Percentiles rank a stretch among this genome's conserved stretches.
Conservation (phyloP, 2,888 invertebrate genomes). For the Hydrotaea diabolus region DNA sequence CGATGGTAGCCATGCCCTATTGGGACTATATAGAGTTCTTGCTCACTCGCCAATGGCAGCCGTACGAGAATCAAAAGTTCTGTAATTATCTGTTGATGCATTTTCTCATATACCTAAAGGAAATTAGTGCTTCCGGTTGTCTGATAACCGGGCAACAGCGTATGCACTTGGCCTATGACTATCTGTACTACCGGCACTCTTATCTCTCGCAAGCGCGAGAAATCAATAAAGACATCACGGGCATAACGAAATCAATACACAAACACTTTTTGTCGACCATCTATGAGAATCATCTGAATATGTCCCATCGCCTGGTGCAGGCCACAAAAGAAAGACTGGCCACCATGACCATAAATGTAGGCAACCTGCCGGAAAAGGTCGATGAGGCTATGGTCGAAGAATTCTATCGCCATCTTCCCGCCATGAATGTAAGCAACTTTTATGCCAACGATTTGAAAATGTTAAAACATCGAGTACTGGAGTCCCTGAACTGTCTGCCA, state of each 20-base stretch:
- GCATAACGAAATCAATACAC: background rate
- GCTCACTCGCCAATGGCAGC: background rate
- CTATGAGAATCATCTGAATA: background rate
- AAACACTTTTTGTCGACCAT: background rate
- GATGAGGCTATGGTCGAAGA: background rate
- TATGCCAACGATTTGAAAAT: background rate
- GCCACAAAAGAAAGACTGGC: background rate
- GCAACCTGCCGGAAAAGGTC: background rate
- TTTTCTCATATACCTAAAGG: background rate
- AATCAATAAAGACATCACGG: background rate
- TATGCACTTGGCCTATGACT: constrained; percentile 18
- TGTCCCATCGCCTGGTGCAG: background rate
- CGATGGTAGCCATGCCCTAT: background rate
- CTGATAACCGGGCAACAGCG: background rate
- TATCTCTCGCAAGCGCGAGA: background rate
- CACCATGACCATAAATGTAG: background rate
- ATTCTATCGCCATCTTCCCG: background rate
- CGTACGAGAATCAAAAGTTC: background rate
- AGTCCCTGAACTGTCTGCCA: background rate
- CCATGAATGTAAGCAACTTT: background rate
- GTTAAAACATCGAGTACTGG: background rate
- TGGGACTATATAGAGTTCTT: constrained; percentile 1
- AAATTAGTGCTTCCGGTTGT: background rate
- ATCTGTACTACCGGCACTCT: background rate
- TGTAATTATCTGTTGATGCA: constrained; percentile 10